These are phyloP conservation scores for Zelostemma sp. DNA, from an alignment of 1,140 invertebrate genomes.

Conservation along the genomic window DNA sequence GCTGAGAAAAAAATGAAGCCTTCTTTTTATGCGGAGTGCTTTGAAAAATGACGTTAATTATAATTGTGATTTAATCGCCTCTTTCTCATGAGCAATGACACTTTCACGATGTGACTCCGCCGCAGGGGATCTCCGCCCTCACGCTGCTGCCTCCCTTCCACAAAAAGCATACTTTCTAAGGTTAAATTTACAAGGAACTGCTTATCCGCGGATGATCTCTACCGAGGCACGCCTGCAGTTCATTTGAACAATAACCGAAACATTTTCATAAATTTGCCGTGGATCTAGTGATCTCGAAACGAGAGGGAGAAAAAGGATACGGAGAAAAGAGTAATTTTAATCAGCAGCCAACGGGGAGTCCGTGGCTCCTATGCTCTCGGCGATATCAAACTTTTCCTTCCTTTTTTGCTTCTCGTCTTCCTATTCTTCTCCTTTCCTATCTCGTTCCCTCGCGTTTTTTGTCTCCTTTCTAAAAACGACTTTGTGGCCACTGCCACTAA, in stretches of 20 bases:
- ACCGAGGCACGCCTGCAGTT: constrained; percentile 29
- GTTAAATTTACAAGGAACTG: constrained; percentile 36
- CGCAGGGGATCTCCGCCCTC: constrained; percentile 5
- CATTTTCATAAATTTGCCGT: constrained; percentile 54
- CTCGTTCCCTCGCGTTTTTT: not conserved
- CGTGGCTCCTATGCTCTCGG: not conserved
- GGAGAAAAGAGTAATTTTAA: constrained; percentile 52
- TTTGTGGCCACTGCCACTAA: constrained; percentile 58
- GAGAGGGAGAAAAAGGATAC: not conserved
- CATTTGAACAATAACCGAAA: constrained; percentile 51
- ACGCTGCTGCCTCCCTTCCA: constrained; percentile 7
- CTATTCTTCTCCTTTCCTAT: constrained; percentile 7
- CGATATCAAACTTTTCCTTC: constrained; percentile 3
- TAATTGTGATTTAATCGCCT: constrained; percentile 1
- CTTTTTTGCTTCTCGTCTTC: not conserved
- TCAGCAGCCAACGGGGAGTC: constrained; percentile 50
- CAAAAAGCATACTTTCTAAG: constrained; percentile 1
- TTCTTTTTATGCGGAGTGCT: not conserved
- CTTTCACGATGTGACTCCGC: constrained; percentile 3
- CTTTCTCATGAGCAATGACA: constrained; percentile 9
- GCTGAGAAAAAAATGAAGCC: not conserved
- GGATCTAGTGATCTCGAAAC: constrained; percentile 33
- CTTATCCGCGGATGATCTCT: constrained; percentile 45
- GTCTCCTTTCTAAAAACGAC: constrained; percentile 42
- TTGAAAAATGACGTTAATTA: not conserved